phyloP scores from a whole-genome alignment of 53 echinoderm and acorn worm genomes.

The Crossaster papposus region DNA sequence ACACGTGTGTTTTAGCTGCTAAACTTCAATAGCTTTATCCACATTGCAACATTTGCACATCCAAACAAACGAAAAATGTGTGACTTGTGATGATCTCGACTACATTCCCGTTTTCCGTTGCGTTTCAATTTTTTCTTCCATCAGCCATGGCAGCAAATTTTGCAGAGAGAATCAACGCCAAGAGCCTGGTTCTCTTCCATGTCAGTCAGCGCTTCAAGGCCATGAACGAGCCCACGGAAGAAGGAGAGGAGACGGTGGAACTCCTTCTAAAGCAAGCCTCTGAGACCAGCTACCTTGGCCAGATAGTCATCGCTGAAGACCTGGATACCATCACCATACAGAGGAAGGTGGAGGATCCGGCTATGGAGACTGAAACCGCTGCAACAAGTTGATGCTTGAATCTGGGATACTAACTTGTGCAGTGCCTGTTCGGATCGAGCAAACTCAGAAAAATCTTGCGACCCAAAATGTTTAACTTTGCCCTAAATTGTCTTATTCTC shows the following conservation, averaged over 20 bases:
- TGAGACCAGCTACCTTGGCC: conserved; percentile 7
- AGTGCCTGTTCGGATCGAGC: no score
- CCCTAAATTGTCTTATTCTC: no score
- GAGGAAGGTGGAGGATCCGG: neutral
- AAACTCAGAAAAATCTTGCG: no score
- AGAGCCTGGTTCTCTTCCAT: conserved; percentile 63
- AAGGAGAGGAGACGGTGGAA: conserved; percentile 37
- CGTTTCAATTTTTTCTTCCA: neutral
- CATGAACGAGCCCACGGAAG: neutral
- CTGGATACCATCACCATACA: conserved; percentile 44
- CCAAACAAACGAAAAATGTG: no score
- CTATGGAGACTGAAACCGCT: neutral
- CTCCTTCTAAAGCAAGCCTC: conserved; percentile 42
- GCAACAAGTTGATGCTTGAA: neutral
- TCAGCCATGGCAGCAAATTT: conserved; percentile 68
- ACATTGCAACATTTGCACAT: no score
- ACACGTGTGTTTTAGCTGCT: no score
- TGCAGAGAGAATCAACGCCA: conserved; percentile 63
- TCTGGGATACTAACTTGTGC: no score
- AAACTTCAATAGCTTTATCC: no score
- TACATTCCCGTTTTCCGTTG: no score
- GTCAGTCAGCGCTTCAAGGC: conserved; percentile 70
- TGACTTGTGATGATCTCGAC: no score
- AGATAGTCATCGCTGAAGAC: conserved; percentile 52
- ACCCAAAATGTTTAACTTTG: no score